These are phyloP conservation scores for Lomographa bimaculata DNA, from an alignment of 2,888 invertebrate species.

Conservation along the genomic window DNA sequence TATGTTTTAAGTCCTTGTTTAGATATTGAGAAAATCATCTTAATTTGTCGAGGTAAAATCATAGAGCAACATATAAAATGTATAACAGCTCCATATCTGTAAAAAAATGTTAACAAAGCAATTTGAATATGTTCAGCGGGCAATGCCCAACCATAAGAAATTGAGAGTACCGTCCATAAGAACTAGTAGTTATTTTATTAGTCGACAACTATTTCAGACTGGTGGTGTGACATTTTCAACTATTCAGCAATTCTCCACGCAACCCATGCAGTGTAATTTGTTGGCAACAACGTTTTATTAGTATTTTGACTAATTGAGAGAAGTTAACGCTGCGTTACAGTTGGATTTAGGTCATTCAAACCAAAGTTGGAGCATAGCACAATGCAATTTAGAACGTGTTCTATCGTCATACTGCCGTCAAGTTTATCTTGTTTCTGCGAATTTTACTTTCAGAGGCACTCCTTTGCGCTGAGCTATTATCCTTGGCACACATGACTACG, in stretches of 20 bases:
- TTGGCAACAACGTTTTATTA: conserved; percentile 29
- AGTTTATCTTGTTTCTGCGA: conserved; percentile 29
- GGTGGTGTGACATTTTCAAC: conserved; percentile 30
- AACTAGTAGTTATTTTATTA: conserved; percentile 19
- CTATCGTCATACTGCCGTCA: conserved; percentile 32
- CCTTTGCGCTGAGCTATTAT: conserved; percentile 28
- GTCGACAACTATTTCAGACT: conserved; percentile 13
- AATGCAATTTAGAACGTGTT: conserved; percentile 32
- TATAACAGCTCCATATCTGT: too few species aligned
- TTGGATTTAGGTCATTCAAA: conserved; percentile 16
- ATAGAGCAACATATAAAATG: too few species aligned
- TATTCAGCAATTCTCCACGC: conserved; percentile 23
- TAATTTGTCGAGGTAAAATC: too few species aligned
- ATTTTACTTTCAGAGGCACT: conserved; percentile 36
- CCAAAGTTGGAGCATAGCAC: conserved; percentile 14
- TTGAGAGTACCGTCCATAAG: neutral
- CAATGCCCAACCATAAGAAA: too few species aligned
- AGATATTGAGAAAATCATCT: too few species aligned
- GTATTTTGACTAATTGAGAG: conserved; percentile 27
- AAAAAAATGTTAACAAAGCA: too few species aligned
- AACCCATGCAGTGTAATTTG: conserved; percentile 31
- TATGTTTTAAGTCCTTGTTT: too few species aligned
- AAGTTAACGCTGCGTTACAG: conserved; percentile 19
- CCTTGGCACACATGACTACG: conserved; percentile 38
- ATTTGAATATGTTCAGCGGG: too few species aligned